These are phyloP conservation scores for Caenorhabditis parvicauda DNA, from an alignment of 2,888 invertebrate genomes.

Conservation along the genomic window DNA sequence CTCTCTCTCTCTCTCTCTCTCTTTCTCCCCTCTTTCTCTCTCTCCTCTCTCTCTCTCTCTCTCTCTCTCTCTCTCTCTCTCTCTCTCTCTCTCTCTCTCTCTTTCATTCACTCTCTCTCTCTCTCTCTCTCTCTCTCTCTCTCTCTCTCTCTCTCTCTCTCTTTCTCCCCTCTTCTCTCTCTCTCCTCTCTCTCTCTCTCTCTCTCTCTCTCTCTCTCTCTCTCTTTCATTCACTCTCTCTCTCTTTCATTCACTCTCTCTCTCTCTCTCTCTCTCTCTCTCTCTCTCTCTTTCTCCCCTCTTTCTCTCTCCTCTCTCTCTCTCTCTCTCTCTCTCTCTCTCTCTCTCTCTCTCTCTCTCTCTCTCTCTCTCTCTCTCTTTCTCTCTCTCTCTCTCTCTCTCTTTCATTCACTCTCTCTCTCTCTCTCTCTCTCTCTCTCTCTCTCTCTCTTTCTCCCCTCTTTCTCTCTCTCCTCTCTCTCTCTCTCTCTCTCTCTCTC, in stretches of 20 bases:
- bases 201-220: not conserved
- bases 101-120: not conserved
- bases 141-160: not conserved
- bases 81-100: not conserved
- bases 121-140: not conserved
- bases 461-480: not conserved
- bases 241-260: not conserved
- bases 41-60: not conserved
- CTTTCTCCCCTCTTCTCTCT: not conserved
- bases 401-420: not conserved
- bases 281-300: not conserved
- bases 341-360: not conserved
- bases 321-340: not conserved
- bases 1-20: slow-evolving; percentile 1
- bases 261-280: not conserved
- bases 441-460: not conserved
- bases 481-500: not conserved
- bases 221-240: not conserved
- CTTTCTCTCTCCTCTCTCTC: not conserved
- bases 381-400: not conserved
- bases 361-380: not conserved
- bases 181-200: not conserved
- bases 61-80: not conserved
- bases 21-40: slow-evolving; percentile 1
- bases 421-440: not conserved